Evolutionary conservation across 2,888 invertebrate genomes (phyloP).

Genomic region (Trichogramma dendrolimi): DNA sequence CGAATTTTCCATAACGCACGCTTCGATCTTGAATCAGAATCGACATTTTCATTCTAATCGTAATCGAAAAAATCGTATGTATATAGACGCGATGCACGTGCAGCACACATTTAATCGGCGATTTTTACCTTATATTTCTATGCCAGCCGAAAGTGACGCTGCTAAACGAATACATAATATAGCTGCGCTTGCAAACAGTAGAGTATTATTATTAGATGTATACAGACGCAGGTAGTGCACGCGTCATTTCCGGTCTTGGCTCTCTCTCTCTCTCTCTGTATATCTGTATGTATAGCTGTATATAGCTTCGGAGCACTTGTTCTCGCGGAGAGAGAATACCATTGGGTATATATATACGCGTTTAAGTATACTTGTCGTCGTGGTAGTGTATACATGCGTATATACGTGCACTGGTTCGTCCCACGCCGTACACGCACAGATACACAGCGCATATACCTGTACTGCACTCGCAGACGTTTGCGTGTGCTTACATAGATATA

Average conservation of each 20-base stretch:
- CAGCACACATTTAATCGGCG: background rate
- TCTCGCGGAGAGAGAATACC: background rate
- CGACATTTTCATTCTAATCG: background rate
- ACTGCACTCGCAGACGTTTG: conserved; percentile 15
- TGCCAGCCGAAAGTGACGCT: too few species aligned
- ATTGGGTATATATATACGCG: too few species aligned
- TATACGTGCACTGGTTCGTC: too few species aligned
- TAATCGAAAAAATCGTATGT: background rate
- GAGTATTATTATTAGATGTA: background rate
- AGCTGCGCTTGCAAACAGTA: too few species aligned
- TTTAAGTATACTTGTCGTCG: too few species aligned
- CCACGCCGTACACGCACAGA: too few species aligned
- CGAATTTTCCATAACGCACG: conserved; percentile 1
- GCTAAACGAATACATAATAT: too few species aligned
- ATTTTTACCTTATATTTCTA: too few species aligned
- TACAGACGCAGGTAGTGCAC: conserved; percentile 18
- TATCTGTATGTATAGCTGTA: background rate
- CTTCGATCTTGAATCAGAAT: background rate
- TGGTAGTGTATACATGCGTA: too few species aligned
- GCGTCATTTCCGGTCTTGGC: conserved; percentile 26
- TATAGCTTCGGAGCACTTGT: background rate
- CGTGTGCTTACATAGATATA: conserved; percentile 17
- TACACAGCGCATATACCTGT: conserved; percentile 13
- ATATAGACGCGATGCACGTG: background rate
- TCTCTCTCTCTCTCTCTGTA: background rate